Base-by-base conservation (phyloP, 2,888 invertebrate species). In the Lordiphosa fenestrarum region DNA sequence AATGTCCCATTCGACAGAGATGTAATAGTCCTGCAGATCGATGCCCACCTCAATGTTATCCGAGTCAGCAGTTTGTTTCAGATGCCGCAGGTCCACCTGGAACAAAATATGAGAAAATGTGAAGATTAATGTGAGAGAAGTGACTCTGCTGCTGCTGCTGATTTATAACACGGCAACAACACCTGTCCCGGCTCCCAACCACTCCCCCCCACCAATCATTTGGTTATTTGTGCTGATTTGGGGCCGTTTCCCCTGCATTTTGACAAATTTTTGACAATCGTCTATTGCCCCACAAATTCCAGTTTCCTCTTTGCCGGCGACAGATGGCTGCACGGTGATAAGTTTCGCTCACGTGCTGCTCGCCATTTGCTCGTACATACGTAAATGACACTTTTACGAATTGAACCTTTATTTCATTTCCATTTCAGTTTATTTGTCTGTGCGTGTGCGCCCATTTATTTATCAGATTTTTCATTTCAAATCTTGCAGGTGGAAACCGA, bases 1-100 rank as follows among this genome's bases (percentile, higher is more conserved):
- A 84, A 96, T 97, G 91, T 98, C 98, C 99, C 98, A 99, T 91
- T 99, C 98, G 61, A 98, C 98, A 85, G 97, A 97, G 89, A 97
- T 96, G 91, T 97, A 97, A 90, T 96, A 97, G 90, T 97, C 97
- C 85, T 96, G 95, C 69, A 97, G 91, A 90, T 97, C 97, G 85
- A 97, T 97, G 66, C 97, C 97, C 88, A 96, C 93, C 84, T 95
- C 95, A 86, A 97, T 96, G 85, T 94, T 92, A 89, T 96, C 95
- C 57, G 95, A 96, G 89, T 96, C 96, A 69, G 95, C 94, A 64
- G 94, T 93, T 91, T 97, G 96, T 80, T 94, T 93, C 73, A 96
- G 91, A 90, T 97, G 97, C 86, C 96, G 93, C 80, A 97, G 91
- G 89, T 97, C 97, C 88, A 97, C 95, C 97, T 97, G 36, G 6